These are phyloP conservation scores for Egretta garzetta DNA, from an alignment of 2,113 vertebrate species.

Conservation along the genomic window DNA sequence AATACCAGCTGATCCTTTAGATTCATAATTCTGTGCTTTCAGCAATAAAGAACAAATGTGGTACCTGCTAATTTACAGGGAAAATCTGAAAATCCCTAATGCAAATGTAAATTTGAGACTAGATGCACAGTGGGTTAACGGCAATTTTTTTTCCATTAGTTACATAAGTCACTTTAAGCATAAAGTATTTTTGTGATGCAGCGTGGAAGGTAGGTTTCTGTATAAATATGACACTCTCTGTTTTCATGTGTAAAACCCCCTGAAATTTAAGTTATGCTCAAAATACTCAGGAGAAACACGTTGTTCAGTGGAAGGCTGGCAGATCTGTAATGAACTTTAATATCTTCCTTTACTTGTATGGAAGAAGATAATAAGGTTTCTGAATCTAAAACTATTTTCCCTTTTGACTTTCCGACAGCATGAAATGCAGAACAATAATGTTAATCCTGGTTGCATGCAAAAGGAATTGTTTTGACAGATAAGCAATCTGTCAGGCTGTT, in stretches of 20 bases:
- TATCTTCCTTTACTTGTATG: neutral
- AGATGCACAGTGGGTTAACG: neutral
- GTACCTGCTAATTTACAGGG: neutral
- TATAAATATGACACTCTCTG: neutral
- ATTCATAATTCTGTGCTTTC: neutral
- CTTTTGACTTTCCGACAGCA: neutral
- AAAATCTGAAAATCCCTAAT: neutral
- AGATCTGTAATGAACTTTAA: neutral
- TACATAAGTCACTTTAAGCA: neutral
- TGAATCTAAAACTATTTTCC: neutral
- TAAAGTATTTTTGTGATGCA: neutral
- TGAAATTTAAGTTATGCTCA: neutral
- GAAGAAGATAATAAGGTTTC: neutral
- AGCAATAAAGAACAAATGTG: neutral
- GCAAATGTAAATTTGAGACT: neutral
- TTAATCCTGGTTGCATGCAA: neutral
- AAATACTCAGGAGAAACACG: neutral
- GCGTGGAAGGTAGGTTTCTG: neutral
- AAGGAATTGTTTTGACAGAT: neutral
- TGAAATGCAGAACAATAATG: neutral
- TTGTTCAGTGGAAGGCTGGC: neutral
- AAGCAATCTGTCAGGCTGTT: neutral
- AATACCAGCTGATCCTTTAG: neutral
- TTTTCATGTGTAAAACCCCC: neutral
- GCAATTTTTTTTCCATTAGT: neutral